These are phyloP conservation scores for Hirtodrosophila cameraria DNA, from an alignment of 2,888 invertebrate genomes.

Conservation along the genomic window DNA sequence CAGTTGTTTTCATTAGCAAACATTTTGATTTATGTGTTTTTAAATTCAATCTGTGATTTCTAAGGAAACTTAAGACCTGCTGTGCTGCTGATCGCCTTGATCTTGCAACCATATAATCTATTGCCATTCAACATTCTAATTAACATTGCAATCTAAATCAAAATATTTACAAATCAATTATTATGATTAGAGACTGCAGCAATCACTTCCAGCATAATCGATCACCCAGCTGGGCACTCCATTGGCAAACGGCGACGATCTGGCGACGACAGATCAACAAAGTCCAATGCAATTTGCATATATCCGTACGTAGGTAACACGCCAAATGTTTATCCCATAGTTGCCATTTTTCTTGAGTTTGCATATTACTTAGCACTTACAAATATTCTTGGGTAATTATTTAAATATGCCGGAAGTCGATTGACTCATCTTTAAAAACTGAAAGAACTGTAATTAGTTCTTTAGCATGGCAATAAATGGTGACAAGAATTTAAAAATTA, in stretches of 20 bases:
- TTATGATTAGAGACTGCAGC: conserved; percentile 62
- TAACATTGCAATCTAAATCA: conserved; percentile 61
- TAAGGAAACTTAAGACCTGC: conserved; percentile 34
- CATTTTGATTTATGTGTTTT: conserved; percentile 22
- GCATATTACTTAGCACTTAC: not conserved
- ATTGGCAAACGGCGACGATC: conserved; percentile 37
- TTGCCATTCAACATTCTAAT: conserved; percentile 55
- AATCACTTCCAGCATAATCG: conserved; percentile 72
- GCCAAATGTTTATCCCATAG: conserved; percentile 38
- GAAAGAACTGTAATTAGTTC: no score
- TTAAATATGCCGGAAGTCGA: not conserved
- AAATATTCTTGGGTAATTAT: conserved; percentile 5
- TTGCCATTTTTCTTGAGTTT: conserved; percentile 30
- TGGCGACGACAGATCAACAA: conserved; percentile 44
- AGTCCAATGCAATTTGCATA: conserved; percentile 49
- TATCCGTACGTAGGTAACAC: not conserved
- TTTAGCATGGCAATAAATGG: no score
- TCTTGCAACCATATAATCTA: conserved; percentile 38
- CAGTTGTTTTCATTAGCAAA: conserved; percentile 5
- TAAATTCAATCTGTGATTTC: not conserved
- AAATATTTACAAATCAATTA: conserved; percentile 80
- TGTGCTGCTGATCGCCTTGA: conserved; percentile 13
- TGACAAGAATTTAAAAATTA: no score
- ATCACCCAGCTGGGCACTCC: conserved; percentile 66
- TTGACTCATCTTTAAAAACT: no score